phyloP scores from a whole-genome alignment of 1,140 invertebrate species.

The Euschistus heros region DNA sequence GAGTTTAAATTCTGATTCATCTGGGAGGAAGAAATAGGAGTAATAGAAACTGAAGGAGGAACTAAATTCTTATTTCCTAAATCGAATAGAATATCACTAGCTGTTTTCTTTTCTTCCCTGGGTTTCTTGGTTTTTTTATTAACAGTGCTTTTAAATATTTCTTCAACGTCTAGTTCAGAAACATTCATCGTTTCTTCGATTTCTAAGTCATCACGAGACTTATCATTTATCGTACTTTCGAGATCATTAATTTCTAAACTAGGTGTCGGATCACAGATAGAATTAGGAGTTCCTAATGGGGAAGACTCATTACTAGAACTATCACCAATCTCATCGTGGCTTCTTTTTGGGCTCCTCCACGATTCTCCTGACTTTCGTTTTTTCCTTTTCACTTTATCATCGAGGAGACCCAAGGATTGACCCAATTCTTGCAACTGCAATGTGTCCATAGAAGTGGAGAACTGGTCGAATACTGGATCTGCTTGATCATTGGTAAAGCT shows the following conservation, averaged over 20 bases:
- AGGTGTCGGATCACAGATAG: constrained; percentile 33
- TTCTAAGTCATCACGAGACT: constrained; percentile 42
- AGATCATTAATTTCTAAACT: constrained; percentile 50
- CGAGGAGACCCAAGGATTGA: not conserved
- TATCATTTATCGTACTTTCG: constrained; percentile 34
- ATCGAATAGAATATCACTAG: constrained; percentile 33
- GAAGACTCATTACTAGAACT: constrained; percentile 55
- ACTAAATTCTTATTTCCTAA: constrained; percentile 39
- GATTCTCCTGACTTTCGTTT: constrained; percentile 40
- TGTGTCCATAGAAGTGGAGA: constrained; percentile 1
- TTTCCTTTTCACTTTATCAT: not conserved
- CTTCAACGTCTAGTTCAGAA: constrained; percentile 43
- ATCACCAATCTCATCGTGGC: constrained; percentile 9
- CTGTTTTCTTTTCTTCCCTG: constrained; percentile 40
- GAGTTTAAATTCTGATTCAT: constrained; percentile 44
- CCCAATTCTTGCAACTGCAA: constrained; percentile 6
- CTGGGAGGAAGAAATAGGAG: constrained; percentile 48
- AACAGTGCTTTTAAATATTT: constrained; percentile 40
- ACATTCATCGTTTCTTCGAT: constrained; percentile 46
- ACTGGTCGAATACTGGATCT: not conserved
- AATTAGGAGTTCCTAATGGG: constrained; percentile 43
- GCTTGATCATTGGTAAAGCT: not conserved
- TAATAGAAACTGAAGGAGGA: constrained; percentile 66
- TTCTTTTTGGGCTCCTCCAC: constrained; percentile 21
- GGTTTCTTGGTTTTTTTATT: constrained; percentile 37